Evolutionary conservation across 2,797 vertebrate genomes (phyloP).

Genomic region (Myoxocephalus aenaeus): DNA sequence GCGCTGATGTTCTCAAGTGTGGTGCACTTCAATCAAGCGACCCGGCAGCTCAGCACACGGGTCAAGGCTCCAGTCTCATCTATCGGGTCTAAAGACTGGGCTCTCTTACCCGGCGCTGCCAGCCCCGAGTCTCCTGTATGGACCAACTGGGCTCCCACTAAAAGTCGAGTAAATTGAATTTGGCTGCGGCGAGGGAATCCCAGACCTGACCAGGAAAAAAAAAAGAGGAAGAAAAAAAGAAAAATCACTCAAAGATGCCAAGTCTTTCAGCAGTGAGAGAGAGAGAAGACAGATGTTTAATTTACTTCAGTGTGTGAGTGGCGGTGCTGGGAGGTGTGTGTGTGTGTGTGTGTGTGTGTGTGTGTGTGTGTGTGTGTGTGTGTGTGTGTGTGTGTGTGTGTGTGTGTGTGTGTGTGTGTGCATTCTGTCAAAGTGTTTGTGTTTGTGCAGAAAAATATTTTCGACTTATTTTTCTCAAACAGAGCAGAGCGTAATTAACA

Average conservation of each 20-base stretch:
- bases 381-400: no score
- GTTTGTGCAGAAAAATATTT: constrained; percentile 73
- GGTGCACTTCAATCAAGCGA: constrained; percentile 82
- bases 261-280: constrained; percentile 66
- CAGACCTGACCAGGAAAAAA: constrained; percentile 67
- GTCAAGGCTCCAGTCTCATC: constrained; percentile 75
- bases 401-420: constrained; percentile 51
- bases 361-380: no score
- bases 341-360: background rate
- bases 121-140: constrained; percentile 20
- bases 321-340: constrained; percentile 65
- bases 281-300: constrained; percentile 81
- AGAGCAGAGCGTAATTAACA: constrained; percentile 73
- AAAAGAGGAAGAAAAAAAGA: constrained; percentile 54
- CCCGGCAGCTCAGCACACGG: constrained; percentile 68
- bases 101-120: constrained; percentile 8
- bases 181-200: constrained; percentile 80
- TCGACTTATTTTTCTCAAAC: constrained; percentile 67
- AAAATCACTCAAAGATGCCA: constrained; percentile 76
- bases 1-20: constrained; percentile 84
- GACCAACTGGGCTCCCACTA: constrained; percentile 32
- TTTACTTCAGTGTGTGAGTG: constrained; percentile 67
- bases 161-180: constrained; percentile 72
- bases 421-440: constrained; percentile 74
- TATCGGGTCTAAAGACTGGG: constrained; percentile 47